Base-by-base conservation (phyloP, 2,113 vertebrate genomes). In the Psettodes erumei region DNA sequence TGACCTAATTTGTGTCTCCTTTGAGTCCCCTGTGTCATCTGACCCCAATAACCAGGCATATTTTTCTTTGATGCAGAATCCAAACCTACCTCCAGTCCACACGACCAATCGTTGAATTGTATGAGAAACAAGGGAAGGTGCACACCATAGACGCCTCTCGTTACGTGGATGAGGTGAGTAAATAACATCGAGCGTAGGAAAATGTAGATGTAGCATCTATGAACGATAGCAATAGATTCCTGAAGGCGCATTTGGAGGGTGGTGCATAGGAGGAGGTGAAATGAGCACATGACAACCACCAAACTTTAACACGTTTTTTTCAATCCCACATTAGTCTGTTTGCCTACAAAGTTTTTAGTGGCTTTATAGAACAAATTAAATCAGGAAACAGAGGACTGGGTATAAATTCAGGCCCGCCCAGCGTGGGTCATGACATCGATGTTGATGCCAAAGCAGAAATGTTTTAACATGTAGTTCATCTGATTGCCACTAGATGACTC, bases 1-100 rank as follows among this genome's bases (percentile, higher is more conserved):
- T 90, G 77, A 80, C 88, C 88, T 77, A 40, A 76, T 87, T 88
- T 58, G n/a, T 64, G 54, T 78, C 66, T 80, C 62, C 54, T 81
- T 42, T 25, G 51, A 70, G 58, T 84, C 81, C 71, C 83, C 2
- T 62, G 73, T 77, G 79, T 70, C 25, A 16, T 56, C 66, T 75
- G 85, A 74, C 83, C 88, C 71, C 25, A 50, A 84, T 86, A 87
- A 76, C 47, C 9, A 61, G 28, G 30, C 60, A 21, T 58, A 5
- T 30, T 62, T 87, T 58, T 84, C 77, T 89, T 75, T 62, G 28
- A 90, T 85, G 33, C 92, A 99, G 98, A 94, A 96, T 99, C 93
- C 93, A 98, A 80, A 99, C 98, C 0, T 99, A 98, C 81, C 93
- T 96, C 79, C 93, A 96, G 84, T 99, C 97, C 63, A 99, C 98